phyloP scores from a whole-genome alignment of 2,113 vertebrate genomes.

The Psammodynastes pulverulentus region DNA sequence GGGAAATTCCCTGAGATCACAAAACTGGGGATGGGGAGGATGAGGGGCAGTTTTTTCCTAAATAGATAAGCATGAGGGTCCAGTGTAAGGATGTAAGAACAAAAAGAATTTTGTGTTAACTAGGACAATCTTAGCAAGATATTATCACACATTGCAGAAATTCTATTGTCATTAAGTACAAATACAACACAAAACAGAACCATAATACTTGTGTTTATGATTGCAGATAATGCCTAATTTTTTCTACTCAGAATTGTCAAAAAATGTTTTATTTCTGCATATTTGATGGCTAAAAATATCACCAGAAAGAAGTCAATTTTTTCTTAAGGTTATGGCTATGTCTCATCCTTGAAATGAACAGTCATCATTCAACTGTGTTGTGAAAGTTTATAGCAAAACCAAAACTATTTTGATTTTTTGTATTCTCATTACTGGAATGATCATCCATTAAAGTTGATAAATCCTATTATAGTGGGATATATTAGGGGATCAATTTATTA shows the following conservation, averaged over 20 bases:
- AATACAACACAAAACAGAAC: not conserved
- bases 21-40: not conserved
- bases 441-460: not conserved
- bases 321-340: not conserved
- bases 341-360: not conserved
- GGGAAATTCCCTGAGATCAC: not conserved
- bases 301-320: not conserved
- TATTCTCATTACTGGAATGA: not conserved
- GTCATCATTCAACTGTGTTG: not conserved
- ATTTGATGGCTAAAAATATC: not conserved
- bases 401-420: not conserved
- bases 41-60: not conserved
- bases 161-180: not conserved
- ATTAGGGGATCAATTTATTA: no score
- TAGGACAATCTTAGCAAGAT: not conserved
- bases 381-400: not conserved
- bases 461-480: no score
- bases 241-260: not conserved
- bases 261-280: not conserved
- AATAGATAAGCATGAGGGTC: not conserved
- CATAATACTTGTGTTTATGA: constrained; percentile 1
- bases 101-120: not conserved
- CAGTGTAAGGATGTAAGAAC: not conserved
- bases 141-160: not conserved
- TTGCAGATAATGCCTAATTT: not conserved